These are phyloP conservation scores for Cinclus mexicanus DNA, from an alignment of 2,113 vertebrate genomes.

Conservation along the genomic window DNA sequence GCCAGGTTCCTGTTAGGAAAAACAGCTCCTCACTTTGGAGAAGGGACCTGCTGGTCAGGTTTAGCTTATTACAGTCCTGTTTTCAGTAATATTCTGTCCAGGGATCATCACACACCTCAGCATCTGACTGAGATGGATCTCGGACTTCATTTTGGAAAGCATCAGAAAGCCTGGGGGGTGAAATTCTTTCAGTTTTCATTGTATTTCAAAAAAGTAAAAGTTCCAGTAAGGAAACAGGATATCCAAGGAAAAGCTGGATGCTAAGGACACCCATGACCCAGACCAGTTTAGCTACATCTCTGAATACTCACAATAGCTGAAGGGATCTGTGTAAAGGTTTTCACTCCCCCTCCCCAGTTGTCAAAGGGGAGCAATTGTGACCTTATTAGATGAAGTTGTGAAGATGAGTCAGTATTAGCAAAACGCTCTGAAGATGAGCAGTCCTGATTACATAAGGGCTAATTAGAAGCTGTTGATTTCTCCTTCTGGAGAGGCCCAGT, in stretches of 20 bases:
- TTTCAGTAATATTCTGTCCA: background rate
- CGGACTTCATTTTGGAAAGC: background rate
- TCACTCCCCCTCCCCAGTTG: background rate
- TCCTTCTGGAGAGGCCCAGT: background rate
- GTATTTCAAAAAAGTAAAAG: background rate
- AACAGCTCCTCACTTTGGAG: background rate
- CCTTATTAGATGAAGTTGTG: background rate
- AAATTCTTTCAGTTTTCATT: background rate
- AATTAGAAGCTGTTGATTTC: constrained; percentile 21
- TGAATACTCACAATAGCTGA: accelerated
- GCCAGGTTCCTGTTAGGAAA: background rate
- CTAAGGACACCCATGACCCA: background rate
- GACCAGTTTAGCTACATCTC: background rate
- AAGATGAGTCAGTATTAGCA: background rate
- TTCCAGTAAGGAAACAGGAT: background rate
- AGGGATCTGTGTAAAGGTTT: background rate
- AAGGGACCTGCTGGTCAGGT: background rate
- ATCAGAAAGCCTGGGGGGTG: background rate
- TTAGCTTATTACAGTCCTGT: background rate
- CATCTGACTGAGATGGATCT: background rate
- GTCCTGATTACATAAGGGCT: background rate
- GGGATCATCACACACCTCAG: background rate
- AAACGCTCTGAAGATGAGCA: background rate
- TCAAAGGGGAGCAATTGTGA: background rate
- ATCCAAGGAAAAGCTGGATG: background rate